Base-by-base conservation (phyloP, 2,113 vertebrate species). In the Neopipo cinnamomea region DNA sequence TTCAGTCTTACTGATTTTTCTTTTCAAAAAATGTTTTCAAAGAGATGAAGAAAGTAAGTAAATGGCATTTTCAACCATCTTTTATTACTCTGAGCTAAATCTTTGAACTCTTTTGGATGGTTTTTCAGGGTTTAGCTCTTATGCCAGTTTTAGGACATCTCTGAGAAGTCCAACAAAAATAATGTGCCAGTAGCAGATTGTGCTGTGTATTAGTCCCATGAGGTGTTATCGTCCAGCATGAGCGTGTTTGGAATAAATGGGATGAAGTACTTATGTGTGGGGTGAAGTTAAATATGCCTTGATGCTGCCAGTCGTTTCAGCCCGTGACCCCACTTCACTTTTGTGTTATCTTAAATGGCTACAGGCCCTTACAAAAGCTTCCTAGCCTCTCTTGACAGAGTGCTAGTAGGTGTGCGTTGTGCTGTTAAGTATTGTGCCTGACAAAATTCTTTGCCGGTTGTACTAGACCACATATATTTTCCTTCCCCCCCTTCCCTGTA, bases 151-250 rank as follows among this genome's bases (percentile, higher is more conserved):
- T 44, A 53, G 59, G 41, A 37, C 22, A 17, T 31, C 19, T 88
- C 50, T 56, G 33, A 88, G 27, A 88, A 80, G 28, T 66, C 42
- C 72, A 58, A 14, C 35, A 86, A 58, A 92, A 86, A 30, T 31
- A 52, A 49, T 9, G 50, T 67, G 21, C 14, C 65, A 6, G 31
- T 25, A 66, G 33, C 41, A 73, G 59, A 24, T 33, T 0, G 4
- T 79, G 47, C 47, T 75, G 12, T 71, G 42, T 6, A 2, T 31
- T 62, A 59, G 39, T 72, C 23, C 52, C 21, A 12, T 0, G 7
- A 76, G n/a, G 17, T 0, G 1, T 20, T 62, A 0, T 58, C 1
- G 0, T 25, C 37, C 41, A 21, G 35, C 0, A 0, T 6, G 50
- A 71, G 23, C 0, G 1, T 49, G 73, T 47, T 28, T 62, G 27